Base-by-base conservation (phyloP, 2,888 invertebrate genomes). In the Diaprepes abbreviatus region DNA sequence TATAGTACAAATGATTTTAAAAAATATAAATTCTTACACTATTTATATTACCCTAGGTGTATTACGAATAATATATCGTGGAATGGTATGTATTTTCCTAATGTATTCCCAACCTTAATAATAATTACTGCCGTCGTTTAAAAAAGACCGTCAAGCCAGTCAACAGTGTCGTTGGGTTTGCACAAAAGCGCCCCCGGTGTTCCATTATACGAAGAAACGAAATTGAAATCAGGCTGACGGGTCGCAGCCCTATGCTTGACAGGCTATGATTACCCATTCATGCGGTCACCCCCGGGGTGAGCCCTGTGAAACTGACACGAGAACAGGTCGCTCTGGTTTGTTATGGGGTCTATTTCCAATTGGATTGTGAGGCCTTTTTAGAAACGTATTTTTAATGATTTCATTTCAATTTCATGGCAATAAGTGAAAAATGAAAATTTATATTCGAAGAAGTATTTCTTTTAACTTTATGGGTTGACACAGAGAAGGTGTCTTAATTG, bases 251-350 rank as follows among this genome's bases (percentile, higher is more conserved):
- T 50, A 14, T 28, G 48, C 48, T 28, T 50, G 48, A 50, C 48
- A 50, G 48, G 48, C 48, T 28, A 16, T 50, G 28, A 50, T 50
- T 50, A 50, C 28, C 48, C 28, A 50, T 50, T 50, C 48, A 50
- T 14, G 48, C 48, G 48, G 48, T 50, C 48, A 50, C 48, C 48
- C 28, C 48, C 48, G 48, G 48, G 48, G 48, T 50, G 48, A 50
- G 14, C 48, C 5, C 48, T 50, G 48, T 50, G 48, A 50, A 50
- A 50, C 14, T 50, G 48, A 50, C 48, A 50, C 48, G 48, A 16
- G 48, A 50, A 50, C 48, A 50, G 28, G 48, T 50, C 16, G 14
- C 48, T 50, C 48, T 50, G 28, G 28, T 14, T 16, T 50, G 28
- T 50, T 3, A 14, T 9, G 28, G 28, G 48, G 24, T 28, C 12